These are phyloP conservation scores for Piaya cayana DNA, from an alignment of 2,113 vertebrate genomes.

Conservation along the genomic window DNA sequence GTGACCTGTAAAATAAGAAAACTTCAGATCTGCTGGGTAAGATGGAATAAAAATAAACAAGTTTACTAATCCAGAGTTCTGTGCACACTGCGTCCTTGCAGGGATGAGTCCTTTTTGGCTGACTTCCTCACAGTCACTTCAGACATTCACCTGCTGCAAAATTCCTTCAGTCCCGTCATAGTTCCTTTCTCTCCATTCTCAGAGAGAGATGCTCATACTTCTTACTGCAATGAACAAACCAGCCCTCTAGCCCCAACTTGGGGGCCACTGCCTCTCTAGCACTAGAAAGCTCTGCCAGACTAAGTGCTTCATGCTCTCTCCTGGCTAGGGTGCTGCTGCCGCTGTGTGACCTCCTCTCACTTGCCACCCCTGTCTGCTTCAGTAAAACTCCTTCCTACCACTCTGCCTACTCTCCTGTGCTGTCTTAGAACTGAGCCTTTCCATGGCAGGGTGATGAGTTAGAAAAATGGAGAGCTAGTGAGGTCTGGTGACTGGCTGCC, in stretches of 20 bases:
- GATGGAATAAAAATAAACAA: conserved; percentile 12
- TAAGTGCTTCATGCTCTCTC: fast-evolving
- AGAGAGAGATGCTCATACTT: neutral
- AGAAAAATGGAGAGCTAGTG: fast-evolving
- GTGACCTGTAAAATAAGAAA: conserved; percentile 30
- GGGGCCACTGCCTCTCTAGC: fast-evolving
- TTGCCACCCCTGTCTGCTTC: neutral
- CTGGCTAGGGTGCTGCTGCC: fast-evolving
- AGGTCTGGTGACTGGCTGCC: neutral
- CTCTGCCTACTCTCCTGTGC: fast-evolving
- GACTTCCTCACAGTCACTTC: neutral
- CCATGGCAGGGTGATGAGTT: fast-evolving
- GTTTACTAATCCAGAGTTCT: neutral
- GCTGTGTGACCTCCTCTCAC: fast-evolving
- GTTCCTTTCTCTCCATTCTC: neutral
- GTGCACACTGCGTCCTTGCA: neutral
- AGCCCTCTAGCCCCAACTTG: fast-evolving
- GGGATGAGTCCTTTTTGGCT: fast-evolving
- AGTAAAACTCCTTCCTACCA: fast-evolving
- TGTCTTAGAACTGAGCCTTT: neutral
- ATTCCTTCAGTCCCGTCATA: fast-evolving
- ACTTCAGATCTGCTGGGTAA: conserved; percentile 24
- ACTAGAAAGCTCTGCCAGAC: fast-evolving
- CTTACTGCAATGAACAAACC: fast-evolving
- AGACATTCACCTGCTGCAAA: fast-evolving